Evolutionary conservation across 2,113 vertebrate species (phyloP).

Genomic region (Campylomormyrus tamandua): DNA sequence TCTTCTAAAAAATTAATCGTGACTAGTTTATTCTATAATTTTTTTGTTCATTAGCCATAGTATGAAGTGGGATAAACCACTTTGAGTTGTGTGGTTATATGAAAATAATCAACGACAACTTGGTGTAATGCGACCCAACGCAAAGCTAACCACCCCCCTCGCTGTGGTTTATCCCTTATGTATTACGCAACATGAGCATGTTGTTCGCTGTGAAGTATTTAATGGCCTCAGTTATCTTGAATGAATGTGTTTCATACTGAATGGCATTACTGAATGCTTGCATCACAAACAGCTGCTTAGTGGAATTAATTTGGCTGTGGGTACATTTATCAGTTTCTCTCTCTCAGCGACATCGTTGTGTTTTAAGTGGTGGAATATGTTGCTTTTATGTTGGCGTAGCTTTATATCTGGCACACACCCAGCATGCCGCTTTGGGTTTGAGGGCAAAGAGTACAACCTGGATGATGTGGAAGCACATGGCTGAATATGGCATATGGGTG

Average conservation of each 20-base stretch:
- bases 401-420: background rate
- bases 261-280: background rate
- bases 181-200: background rate
- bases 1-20: background rate
- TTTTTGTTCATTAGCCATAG: background rate
- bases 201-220: background rate
- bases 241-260: background rate
- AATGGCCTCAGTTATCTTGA: background rate
- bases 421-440: background rate
- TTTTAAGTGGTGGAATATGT: background rate
- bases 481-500: background rate
- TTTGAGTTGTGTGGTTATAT: background rate
- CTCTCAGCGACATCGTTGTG: background rate
- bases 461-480: background rate
- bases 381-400: background rate
- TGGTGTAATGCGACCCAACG: background rate
- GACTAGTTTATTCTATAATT: background rate
- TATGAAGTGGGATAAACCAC: background rate
- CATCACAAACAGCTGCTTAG: background rate
- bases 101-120: background rate
- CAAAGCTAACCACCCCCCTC: background rate
- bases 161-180: background rate
- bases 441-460: background rate
- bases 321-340: background rate
- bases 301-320: background rate